These are phyloP conservation scores for Parazoanthus darwini DNA, from an alignment of 92 coral and sea anemone genomes.

Conservation along the genomic window DNA sequence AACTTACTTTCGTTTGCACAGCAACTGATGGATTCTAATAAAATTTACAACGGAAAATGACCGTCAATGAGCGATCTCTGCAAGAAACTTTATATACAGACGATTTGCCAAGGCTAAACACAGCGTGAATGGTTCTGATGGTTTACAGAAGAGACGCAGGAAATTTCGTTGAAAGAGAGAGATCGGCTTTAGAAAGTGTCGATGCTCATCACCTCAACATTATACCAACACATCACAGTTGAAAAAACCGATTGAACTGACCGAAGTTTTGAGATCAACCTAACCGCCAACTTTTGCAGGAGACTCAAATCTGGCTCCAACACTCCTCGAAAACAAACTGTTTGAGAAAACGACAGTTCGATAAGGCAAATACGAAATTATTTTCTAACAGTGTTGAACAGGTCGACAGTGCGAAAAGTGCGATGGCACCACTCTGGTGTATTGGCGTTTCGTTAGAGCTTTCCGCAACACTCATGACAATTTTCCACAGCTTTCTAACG, in stretches of 20 bases:
- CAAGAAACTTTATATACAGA: background rate
- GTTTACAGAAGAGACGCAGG: background rate
- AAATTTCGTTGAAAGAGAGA: background rate
- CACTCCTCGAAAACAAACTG: background rate
- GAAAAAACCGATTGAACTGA: too few relatives aligned
- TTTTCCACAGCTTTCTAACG: background rate
- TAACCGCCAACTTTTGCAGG: background rate
- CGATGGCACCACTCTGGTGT: too few relatives aligned
- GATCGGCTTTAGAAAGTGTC: background rate
- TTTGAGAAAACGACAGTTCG: background rate
- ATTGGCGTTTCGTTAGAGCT: too few relatives aligned
- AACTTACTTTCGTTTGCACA: conserved; percentile 28
- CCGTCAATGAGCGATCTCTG: conserved; percentile 3
- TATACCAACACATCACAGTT: background rate
- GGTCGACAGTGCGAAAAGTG: background rate
- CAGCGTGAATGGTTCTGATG: background rate
- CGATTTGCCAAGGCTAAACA: background rate
- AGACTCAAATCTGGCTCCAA: background rate
- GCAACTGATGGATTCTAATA: conserved; percentile 21
- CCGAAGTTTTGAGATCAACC: background rate
- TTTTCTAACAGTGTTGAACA: too few relatives aligned
- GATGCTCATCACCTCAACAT: background rate
- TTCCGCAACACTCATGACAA: too few relatives aligned
- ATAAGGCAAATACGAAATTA: background rate
- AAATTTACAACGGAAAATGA: background rate